A percentile compares a stretch with the other conserved stretches of the same genome.
Conservation (phyloP, 2,797 vertebrate genomes). For the Siniperca scherzeri region DNA sequence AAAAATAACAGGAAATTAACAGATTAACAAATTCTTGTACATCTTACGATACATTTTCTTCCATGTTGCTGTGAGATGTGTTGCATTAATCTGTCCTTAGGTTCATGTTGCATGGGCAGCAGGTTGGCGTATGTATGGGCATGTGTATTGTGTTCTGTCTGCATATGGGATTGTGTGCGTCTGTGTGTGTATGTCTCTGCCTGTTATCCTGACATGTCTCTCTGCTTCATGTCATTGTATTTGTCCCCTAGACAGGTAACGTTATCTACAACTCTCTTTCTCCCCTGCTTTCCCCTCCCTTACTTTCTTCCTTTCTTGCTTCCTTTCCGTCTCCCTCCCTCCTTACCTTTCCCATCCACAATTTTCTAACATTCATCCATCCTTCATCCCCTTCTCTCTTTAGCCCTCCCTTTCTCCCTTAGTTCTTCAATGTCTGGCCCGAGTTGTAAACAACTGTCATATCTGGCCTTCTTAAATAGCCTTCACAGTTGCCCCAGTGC, state of each 20-base stretch:
- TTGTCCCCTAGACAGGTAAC: conserved; percentile 54
- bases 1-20: neutral
- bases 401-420: conserved; percentile 80
- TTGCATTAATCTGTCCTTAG: neutral
- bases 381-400: conserved; percentile 79
- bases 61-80: neutral
- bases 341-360: neutral
- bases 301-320: neutral
- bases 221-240: conserved; percentile 54
- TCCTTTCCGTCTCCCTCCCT: neutral
- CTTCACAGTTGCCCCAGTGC: conserved; percentile 71
- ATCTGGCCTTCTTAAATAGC: conserved; percentile 93
- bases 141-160: neutral
- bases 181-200: conserved; percentile 4
- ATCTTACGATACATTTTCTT: neutral
- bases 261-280: conserved; percentile 28
- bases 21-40: neutral
- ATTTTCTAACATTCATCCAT: conserved; percentile 17
- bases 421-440: conserved; percentile 82
- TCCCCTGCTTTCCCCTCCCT: neutral
- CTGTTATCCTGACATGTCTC: conserved; percentile 48
- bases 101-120: neutral
- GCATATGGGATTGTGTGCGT: neutral
- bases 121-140: neutral
- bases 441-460: conserved; percentile 92